A percentile compares a stretch with the other conserved stretches of the same genome.
Evolutionary conservation across 2,797 vertebrate genomes (phyloP).

Genomic region (Urocyon cinereoargenteus): DNA sequence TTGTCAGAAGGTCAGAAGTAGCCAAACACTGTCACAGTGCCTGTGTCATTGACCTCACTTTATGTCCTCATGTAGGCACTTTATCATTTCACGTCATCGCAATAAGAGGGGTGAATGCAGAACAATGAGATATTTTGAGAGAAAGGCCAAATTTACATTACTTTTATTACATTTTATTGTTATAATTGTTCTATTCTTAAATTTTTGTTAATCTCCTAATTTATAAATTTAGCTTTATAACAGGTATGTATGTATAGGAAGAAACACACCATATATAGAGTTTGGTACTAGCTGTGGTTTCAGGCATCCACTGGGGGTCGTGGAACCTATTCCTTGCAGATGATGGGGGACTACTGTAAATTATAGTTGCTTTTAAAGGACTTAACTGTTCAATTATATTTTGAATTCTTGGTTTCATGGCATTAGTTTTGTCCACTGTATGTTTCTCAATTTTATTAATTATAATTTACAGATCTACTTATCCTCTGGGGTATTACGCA

Average conservation of each 20-base stretch:
- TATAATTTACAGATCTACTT: constrained; percentile 23
- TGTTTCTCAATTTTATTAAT: not conserved
- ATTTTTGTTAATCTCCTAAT: not conserved
- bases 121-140: not conserved
- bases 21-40: not conserved
- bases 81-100: not conserved
- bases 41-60: not conserved
- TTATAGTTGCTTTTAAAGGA: constrained; percentile 29
- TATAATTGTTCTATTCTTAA: not conserved
- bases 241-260: not conserved
- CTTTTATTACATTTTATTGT: not conserved
- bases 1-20: not conserved
- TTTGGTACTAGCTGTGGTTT: not conserved
- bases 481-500: not conserved
- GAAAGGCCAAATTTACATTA: not conserved
- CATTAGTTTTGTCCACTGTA: constrained; percentile 15
- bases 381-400: constrained; percentile 9
- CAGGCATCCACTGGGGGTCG: not conserved
- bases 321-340: not conserved
- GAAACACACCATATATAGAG: not conserved
- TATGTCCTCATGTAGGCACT: not conserved
- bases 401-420: constrained; percentile 57
- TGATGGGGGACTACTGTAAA: not conserved
- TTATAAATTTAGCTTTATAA: not conserved
- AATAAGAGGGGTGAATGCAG: not conserved